Percentiles rank a stretch among this genome's conserved stretches.
phyloP scores from a whole-genome alignment of 2,797 vertebrate species.

The Tamandua tetradactyla region DNA sequence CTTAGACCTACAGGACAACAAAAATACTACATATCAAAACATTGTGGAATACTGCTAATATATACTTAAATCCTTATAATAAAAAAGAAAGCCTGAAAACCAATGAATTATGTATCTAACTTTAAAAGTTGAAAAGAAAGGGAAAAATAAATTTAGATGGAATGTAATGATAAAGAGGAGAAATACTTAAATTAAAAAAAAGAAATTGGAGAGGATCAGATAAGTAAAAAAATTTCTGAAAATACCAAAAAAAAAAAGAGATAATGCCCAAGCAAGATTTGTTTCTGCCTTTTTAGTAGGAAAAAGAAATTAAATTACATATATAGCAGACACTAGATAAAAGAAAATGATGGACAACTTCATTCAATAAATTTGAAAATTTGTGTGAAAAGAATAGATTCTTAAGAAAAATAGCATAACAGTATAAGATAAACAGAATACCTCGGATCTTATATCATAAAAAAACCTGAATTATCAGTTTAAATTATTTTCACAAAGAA shows the following conservation, averaged over 20 bases:
- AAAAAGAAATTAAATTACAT: not conserved
- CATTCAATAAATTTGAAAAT: constrained; percentile 9
- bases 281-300: constrained; percentile 1
- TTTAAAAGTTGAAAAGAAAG: not conserved
- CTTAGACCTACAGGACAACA: not conserved
- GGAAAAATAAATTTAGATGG: not conserved
- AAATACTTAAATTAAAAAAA: not conserved
- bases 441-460: not conserved
- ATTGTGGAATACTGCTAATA: not conserved
- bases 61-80: not conserved
- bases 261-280: not conserved
- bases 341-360: not conserved
- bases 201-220: not conserved
- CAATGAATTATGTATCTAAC: not conserved
- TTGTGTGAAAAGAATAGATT: not conserved
- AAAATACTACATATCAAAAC: not conserved
- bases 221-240: constrained; percentile 15
- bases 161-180: constrained; percentile 18
- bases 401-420: not conserved
- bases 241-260: not conserved
- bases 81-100: not conserved
- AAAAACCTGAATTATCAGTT: not conserved
- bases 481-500: constrained; percentile 11
- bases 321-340: not conserved
- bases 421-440: not conserved